Evolutionary conservation across 92 coral and sea anemone species (phyloP), one percentile per base, ranked within the genome.

Genomic region (Palythoa grandis): DNA sequence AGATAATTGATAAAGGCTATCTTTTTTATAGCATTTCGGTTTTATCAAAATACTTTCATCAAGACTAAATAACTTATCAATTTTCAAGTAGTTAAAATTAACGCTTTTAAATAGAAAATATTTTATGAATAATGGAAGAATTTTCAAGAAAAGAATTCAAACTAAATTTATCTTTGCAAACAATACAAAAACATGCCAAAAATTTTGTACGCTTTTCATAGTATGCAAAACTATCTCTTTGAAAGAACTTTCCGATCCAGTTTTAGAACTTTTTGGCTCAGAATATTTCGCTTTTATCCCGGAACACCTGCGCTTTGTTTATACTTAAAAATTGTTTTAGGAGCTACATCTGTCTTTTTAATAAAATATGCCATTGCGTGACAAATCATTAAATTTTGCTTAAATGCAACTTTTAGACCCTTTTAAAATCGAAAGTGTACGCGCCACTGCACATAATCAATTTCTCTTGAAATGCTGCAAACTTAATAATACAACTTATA

Each of bases 61-160:
- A 10, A 56, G 61, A n/a, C 70, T 70, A 20, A 71, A 43, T 23
- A 37, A 35, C 35, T n/a, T 63, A 71, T 35, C 39, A 52, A n/a
- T 23, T 57, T 54, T 82, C 86, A 38, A 7, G 86, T 56, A n/a
- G 19, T 50, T 40, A 73, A 40, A 73, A 73, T 11, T 65, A n/a
- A n/a, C 70, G 29, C 13, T 23, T 22, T 65, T n/a, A 19, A 19
- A 19, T 65, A 19, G 25, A 10, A 65, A 19, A 65, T 20, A 19
- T 15, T 15, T 58, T 0, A 15, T 58, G 20, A 58, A 15, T 58
- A 1, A 58, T 14, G 11, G 0, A 15, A 58, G 17, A 58, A 11
- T 58, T 58, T 58, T 58, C 65, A 58, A 58, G 17, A 15, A 15
- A 58, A 58, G 4, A 43, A 43, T 56, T 56, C 61, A 56, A 56